phyloP scores from a whole-genome alignment of 2,888 invertebrate genomes.

The Athalia rosae region DNA sequence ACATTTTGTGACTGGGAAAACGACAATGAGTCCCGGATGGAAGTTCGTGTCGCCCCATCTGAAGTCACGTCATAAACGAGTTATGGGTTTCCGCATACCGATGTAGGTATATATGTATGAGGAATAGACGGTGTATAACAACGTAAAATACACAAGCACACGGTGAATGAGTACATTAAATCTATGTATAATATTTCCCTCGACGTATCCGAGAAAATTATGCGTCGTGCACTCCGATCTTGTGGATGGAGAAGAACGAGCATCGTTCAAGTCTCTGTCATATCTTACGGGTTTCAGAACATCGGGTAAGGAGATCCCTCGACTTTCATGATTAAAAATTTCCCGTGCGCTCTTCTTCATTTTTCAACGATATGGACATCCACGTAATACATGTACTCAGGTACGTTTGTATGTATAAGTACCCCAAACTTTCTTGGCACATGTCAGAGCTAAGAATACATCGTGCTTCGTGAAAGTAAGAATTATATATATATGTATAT shows the following conservation, averaged over 20 bases:
- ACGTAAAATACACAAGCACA: not conserved
- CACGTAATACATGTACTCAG: no score
- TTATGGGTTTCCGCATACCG: constrained; percentile 32
- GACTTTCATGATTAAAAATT: no score
- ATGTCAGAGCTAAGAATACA: constrained; percentile 17
- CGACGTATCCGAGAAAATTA: no score
- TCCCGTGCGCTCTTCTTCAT: no score
- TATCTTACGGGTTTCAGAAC: no score
- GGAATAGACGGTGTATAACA: not conserved
- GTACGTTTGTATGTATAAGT: not conserved
- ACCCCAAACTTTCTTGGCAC: not conserved
- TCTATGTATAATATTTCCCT: no score
- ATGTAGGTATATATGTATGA: not conserved
- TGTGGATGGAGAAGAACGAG: no score
- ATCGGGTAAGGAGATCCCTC: no score
- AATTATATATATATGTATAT: not conserved
- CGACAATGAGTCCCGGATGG: constrained; percentile 39
- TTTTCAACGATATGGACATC: no score
- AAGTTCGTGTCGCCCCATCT: constrained; percentile 43
- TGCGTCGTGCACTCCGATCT: no score
- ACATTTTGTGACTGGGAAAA: constrained; percentile 42
- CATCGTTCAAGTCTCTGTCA: no score
- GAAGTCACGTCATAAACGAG: constrained; percentile 38
- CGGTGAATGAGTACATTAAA: not conserved
- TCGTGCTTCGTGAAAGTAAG: not conserved